Evolutionary conservation across 2,797 vertebrate species (phyloP).

Genomic region (Pempheris klunzingeri): DNA sequence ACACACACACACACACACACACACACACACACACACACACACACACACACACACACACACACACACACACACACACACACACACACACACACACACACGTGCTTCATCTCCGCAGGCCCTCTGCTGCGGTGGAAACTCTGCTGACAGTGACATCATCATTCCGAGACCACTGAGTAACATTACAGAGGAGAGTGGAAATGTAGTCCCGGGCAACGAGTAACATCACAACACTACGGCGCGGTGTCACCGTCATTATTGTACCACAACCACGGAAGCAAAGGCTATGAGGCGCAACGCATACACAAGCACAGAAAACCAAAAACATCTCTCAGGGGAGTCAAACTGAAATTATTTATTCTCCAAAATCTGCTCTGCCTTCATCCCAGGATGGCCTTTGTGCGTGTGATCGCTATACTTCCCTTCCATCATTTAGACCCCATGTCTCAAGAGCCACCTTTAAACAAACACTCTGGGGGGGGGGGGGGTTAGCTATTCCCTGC

Average conservation of each 20-base stretch:
- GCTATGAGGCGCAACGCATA: background rate
- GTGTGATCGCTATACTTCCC: constrained; percentile 19
- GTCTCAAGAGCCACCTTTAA: constrained; percentile 50
- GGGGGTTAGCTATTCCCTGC: constrained; percentile 16
- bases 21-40: constrained; percentile 38
- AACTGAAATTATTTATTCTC: constrained; percentile 10
- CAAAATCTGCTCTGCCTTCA: background rate
- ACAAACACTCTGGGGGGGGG: constrained; percentile 54
- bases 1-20: constrained; percentile 43
- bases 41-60: constrained; percentile 38
- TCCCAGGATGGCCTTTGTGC: constrained; percentile 23
- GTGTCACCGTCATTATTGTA: constrained; percentile 36
- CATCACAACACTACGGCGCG: constrained; percentile 38
- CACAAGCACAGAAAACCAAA: background rate
- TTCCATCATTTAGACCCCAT: constrained; percentile 41
- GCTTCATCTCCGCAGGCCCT: constrained; percentile 46
- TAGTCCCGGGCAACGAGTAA: constrained; percentile 37
- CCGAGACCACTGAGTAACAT: constrained; percentile 55
- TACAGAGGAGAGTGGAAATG: constrained; percentile 57
- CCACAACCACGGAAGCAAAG: constrained; percentile 16
- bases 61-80: constrained; percentile 41
- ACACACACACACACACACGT: constrained; percentile 39
- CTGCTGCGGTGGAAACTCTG: constrained; percentile 71
- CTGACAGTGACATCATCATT: constrained; percentile 73
- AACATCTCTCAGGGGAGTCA: constrained; percentile 1